phyloP scores from a whole-genome alignment of 2,888 invertebrate genomes.

The Drosophila infuscata region DNA sequence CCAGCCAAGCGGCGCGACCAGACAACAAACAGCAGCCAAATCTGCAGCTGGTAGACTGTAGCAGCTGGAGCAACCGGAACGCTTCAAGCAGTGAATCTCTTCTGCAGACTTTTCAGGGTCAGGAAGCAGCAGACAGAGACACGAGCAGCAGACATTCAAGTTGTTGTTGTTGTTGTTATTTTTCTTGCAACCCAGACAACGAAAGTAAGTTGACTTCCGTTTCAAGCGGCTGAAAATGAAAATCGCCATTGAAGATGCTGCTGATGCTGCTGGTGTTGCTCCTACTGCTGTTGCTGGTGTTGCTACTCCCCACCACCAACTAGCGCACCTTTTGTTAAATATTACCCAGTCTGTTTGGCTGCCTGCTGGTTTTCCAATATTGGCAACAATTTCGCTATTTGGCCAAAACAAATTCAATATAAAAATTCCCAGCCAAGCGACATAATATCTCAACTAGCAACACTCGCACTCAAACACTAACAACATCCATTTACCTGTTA shows the following conservation, averaged over 20 bases:
- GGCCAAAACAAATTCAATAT: conserved; percentile 60
- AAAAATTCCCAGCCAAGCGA: conserved; percentile 67
- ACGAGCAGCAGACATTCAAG: conserved; percentile 11
- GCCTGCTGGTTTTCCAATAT: conserved; percentile 35
- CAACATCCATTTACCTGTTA: conserved; percentile 17
- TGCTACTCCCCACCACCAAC: neutral
- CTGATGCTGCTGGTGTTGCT: neutral
- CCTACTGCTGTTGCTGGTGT: neutral
- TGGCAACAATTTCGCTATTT: conserved; percentile 44
- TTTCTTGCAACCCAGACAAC: conserved; percentile 41
- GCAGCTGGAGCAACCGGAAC: conserved; percentile 10
- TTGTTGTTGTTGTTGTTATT: neutral
- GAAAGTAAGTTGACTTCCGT: conserved; percentile 74
- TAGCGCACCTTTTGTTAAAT: conserved; percentile 58
- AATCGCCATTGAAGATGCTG: conserved; percentile 45
- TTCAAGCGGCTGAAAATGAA: conserved; percentile 72
- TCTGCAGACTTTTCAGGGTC: conserved; percentile 61
- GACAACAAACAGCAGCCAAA: conserved; percentile 42
- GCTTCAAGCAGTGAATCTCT: conserved; percentile 20
- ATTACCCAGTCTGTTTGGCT: conserved; percentile 55
- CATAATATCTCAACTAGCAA: conserved; percentile 37
- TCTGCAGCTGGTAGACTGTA: neutral
- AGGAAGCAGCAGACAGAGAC: conserved; percentile 60
- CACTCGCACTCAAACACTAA: no score
- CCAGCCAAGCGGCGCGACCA: conserved; percentile 59